phyloP scores from a whole-genome alignment of 2,113 vertebrate genomes.

The Budorcas taxicolor region DNA sequence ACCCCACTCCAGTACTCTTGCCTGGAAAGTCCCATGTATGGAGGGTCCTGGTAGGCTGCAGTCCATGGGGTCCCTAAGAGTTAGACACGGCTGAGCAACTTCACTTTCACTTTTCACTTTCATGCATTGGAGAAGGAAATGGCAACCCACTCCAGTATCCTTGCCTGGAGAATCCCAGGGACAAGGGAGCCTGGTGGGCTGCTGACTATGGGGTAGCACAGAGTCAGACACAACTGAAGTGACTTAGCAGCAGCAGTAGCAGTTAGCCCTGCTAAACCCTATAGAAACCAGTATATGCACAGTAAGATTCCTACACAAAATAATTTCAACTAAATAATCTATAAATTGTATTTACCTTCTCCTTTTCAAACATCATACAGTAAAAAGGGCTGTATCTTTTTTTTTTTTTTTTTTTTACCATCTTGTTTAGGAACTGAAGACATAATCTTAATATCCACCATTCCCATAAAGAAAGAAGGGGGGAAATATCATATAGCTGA shows the following conservation, averaged over 20 bases:
- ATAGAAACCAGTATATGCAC: neutral
- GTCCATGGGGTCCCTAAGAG: no score
- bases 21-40: no score
- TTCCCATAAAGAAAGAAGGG: neutral
- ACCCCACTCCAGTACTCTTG: no score
- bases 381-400: neutral
- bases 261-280: neutral
- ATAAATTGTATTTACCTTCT: neutral
- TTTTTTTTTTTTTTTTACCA: neutral
- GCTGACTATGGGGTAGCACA: no score
- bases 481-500: neutral
- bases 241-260: no score
- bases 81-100: no score
- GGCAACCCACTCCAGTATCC: no score
- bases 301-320: neutral
- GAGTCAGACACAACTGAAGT: fast-evolving
- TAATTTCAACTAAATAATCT: neutral
- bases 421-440: neutral
- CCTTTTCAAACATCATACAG: neutral
- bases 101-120: no score
- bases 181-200: no score
- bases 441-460: neutral
- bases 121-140: no score
- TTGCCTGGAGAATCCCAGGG: no score
- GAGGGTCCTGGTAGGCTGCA: no score